Conservation (phyloP, 1,140 invertebrate species). For the Drosophila mojavensis region DNA sequence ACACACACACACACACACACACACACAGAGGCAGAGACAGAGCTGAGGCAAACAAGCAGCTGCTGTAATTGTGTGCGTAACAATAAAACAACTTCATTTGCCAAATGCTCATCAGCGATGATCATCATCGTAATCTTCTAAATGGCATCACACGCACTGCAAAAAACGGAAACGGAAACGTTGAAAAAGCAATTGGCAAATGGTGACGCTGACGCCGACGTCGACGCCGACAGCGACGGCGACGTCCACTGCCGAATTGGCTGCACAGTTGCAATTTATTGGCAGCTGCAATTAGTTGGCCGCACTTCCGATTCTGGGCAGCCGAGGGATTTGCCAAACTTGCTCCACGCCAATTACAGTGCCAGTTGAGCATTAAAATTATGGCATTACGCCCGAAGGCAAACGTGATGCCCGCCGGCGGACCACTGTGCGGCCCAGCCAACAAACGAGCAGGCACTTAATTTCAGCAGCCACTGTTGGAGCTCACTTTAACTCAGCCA, state of each 20-base stretch:
- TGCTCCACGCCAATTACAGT: constrained; percentile 36
- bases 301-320: constrained; percentile 43
- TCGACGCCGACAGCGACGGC: neutral
- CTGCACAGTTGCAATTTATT: constrained; percentile 54
- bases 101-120: constrained; percentile 28
- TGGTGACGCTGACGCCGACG: constrained; percentile 23
- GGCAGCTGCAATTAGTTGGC: constrained; percentile 61
- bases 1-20: constrained; percentile 2
- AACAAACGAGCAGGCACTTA: neutral
- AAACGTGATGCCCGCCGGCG: neutral
- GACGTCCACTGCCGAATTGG: neutral
- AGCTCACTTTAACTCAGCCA: no score
- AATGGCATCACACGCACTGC: constrained; percentile 44
- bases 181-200: constrained; percentile 76
- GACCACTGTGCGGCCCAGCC: no score
- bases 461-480: neutral
- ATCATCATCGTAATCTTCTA: constrained; percentile 37
- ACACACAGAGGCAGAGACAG: no score
- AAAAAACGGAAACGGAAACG: constrained; percentile 70
- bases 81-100: constrained; percentile 50
- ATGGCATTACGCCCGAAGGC: constrained; percentile 19
- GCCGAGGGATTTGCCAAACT: constrained; percentile 20
- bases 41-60: constrained; percentile 1
- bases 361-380: constrained; percentile 34
- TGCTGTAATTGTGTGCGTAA: constrained; percentile 23